Evolutionary conservation across 2,797 vertebrate species (phyloP), one percentile per base, ranked within the genome.

Genomic region (Anguilla obscura): DNA sequence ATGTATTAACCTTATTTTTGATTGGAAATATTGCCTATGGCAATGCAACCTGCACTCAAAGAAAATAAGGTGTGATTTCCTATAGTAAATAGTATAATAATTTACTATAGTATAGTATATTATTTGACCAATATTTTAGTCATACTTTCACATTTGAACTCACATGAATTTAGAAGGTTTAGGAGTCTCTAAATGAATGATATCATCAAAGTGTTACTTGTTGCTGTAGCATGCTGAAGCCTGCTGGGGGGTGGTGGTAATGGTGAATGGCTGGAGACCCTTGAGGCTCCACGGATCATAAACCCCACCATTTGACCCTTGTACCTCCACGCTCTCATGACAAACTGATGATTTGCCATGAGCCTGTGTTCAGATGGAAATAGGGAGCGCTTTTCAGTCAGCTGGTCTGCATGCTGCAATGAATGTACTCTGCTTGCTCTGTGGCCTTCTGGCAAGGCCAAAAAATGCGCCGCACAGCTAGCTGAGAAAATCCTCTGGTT

Each of bases 401-500:
- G 56, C 56, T 58, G 33, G 74, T 40, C 12, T 16, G 14, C 71
- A 2, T 4, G 16, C 36, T 36, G 16, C 74, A 27, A 10, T 33
- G 27, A 71, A 12, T 2, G 8, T 33, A n/a, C 27, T 2, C 69
- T 71, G 69, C 21, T 33, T 76, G 74, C 12, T 76, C 30, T 76
- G 74, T 76, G 74, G 74, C 12, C 74, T 76, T 76, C 74, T 30
- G 40, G 74, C 7, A 40, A 76, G 74, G 33, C 30, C 74, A 40
- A 76, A 27, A 21, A 40, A 76, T 76, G 74, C 8, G 14, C 74
- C 40, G 33, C 74, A 40, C 74, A 76, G 33, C 30, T 76, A 76
- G 30, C 74, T 76, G 74, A 76, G 74, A 76, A 76, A 76, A 76
- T 40, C 74, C 33, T 76, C 74, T 21, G 12, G 33, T 76, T 9